These are phyloP conservation scores for Cinclus mexicanus DNA, from an alignment of 2,113 vertebrate species.

Conservation along the genomic window DNA sequence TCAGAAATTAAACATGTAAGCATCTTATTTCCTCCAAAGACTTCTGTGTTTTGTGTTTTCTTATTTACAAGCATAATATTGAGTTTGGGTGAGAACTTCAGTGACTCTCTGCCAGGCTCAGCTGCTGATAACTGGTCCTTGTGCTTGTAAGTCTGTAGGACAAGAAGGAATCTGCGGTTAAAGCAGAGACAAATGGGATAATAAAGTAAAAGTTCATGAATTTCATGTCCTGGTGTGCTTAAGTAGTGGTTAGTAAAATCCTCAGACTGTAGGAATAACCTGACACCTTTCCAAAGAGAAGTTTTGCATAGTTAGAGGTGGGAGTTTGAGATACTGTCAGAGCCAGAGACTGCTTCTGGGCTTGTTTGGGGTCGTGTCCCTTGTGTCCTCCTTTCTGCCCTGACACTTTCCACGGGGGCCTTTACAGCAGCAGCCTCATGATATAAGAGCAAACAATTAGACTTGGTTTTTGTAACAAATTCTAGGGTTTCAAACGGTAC, in stretches of 20 bases:
- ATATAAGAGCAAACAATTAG: neutral
- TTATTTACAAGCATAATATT: neutral
- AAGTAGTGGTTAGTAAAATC: neutral
- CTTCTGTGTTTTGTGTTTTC: neutral
- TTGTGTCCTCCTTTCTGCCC: neutral
- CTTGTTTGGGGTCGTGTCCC: neutral
- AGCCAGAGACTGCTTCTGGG: neutral
- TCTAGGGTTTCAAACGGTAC: neutral
- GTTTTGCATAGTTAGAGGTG: neutral
- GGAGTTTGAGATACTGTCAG: neutral
- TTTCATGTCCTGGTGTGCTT: neutral
- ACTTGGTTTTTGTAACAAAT: neutral
- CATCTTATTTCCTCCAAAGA: neutral
- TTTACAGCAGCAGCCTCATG: neutral
- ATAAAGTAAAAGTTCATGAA: neutral
- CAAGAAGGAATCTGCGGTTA: neutral
- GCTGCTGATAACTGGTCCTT: neutral
- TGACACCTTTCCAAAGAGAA: neutral
- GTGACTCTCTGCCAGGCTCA: neutral
- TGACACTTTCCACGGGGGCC: neutral
- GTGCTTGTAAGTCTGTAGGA: neutral
- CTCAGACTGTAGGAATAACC: neutral
- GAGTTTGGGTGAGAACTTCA: neutral
- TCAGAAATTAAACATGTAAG: neutral
- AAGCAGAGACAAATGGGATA: neutral